Base-by-base conservation (phyloP, 2,888 invertebrate species). In the Hololepta plana region DNA sequence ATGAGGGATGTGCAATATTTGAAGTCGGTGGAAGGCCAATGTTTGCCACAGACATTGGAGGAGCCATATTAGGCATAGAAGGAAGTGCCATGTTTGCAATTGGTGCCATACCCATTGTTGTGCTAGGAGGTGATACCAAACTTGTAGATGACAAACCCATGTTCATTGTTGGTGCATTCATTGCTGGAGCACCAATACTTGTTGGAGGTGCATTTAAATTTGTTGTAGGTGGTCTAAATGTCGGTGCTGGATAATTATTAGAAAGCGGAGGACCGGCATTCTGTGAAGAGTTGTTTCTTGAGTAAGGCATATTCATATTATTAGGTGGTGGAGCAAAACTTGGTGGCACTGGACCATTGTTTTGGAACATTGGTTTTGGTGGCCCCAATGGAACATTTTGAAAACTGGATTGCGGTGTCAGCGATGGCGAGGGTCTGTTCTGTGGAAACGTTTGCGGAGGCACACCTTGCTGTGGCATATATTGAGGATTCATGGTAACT, bases 401-500 rank as follows among this genome's bases (percentile, higher is more conserved):
- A 33, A 44, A 44, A 24, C 60, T 20, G 17, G 23, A 35, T 36
- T 47, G 59, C 49, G 62, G 55, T 23, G 43, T 53, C 29, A 62
- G 58, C 55, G 61, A 57, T 34, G 61, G 60, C 32, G 59, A 58
- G 5, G 58, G 43, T 47, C 61, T 34, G 22, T 33, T 54, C 5
- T 59, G 57, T 11, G 32, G 32, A 24, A 32, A 30, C 21, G 32
- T 35, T 26, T 32, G 38, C 27, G 38, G 42, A 11, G 36, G 38
- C 8, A 35, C 41, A 37, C 40, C 43, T 30, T 48, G 49, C 27
- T 46, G 53, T 20, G 51, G 54, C 42, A 59, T 46, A 37, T 58
- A 62, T 34, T 60, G 60, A 15, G 61, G 57, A 53, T 64, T 61
- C 63, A 64, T 63, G 23, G 28, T 35, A 32, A 33, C 29, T 30